phyloP scores from a whole-genome alignment of 1,140 invertebrate genomes.

The Conopomorpha cramerella region DNA sequence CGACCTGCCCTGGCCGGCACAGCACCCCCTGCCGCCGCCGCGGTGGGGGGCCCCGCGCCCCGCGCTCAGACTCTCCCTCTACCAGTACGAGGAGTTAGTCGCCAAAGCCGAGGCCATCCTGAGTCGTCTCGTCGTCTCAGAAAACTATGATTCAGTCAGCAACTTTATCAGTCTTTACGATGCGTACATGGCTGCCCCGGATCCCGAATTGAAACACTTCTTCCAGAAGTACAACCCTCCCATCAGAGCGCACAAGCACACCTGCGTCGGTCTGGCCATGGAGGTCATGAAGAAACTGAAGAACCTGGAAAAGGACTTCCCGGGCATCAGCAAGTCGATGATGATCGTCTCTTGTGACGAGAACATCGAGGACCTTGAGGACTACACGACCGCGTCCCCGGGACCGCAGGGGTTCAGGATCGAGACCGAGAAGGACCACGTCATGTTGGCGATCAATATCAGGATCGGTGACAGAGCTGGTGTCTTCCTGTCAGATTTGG shows the following conservation, averaged over 20 bases:
- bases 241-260: conserved; percentile 78
- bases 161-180: conserved; percentile 84
- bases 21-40: conserved; percentile 70
- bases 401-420: conserved; percentile 66
- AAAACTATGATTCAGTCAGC: conserved; percentile 84
- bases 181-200: conserved; percentile 62
- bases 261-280: conserved; percentile 86
- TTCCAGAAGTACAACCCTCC: conserved; percentile 71
- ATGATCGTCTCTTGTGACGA: conserved; percentile 90
- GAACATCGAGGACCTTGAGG: conserved; percentile 70
- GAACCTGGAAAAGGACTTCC: conserved; percentile 40
- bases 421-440: conserved; percentile 86
- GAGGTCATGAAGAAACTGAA: conserved; percentile 69
- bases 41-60: conserved; percentile 63
- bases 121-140: conserved; percentile 78
- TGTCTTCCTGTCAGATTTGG: conserved; percentile 82
- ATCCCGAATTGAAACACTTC: conserved; percentile 27
- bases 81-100: conserved; percentile 77
- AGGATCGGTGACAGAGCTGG: conserved; percentile 73
- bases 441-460: conserved; percentile 79
- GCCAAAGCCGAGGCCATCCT: conserved; percentile 77
- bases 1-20: conserved; percentile 34
- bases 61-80: conserved; percentile 66
- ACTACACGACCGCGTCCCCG: conserved; percentile 67
- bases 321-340: conserved; percentile 67